phyloP scores from a whole-genome alignment of 1,140 invertebrate species.

The Drosophila subobscura region DNA sequence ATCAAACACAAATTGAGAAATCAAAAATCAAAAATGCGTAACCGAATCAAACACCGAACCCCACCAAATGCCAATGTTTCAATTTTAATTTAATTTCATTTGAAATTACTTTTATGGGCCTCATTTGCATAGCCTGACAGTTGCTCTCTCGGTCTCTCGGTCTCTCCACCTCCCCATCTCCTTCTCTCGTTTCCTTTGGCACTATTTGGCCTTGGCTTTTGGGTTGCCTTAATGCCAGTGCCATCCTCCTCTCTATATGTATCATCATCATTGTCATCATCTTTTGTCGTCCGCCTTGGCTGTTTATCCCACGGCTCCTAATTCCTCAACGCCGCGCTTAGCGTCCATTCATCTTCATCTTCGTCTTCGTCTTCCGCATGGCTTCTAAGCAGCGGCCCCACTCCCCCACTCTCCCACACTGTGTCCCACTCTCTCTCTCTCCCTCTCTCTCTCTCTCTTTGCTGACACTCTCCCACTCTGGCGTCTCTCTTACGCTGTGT shows the following conservation, averaged over 20 bases:
- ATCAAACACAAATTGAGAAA: constrained; percentile 18
- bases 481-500: too few relatives aligned
- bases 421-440: constrained; percentile 10
- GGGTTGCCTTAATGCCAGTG: neutral
- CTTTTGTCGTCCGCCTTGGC: constrained; percentile 36
- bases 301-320: constrained; percentile 50
- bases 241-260: neutral
- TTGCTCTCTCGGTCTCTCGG: constrained; percentile 36
- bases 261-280: constrained; percentile 31
- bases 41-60: neutral
- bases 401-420: neutral
- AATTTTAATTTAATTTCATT: constrained; percentile 55
- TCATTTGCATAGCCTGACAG: constrained; percentile 48
- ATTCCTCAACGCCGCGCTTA: constrained; percentile 70
- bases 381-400: constrained; percentile 56
- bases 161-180: constrained; percentile 8
- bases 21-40: constrained; percentile 13
- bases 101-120: constrained; percentile 54
- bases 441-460: neutral
- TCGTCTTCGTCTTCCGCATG: constrained; percentile 16
- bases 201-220: constrained; percentile 20
- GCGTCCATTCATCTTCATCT: constrained; percentile 74
- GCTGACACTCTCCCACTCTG: neutral
- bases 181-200: neutral
- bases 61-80: neutral